These are phyloP conservation scores for Pristionchus mayeri DNA, from an alignment of 2,888 invertebrate species.

Conservation along the genomic window DNA sequence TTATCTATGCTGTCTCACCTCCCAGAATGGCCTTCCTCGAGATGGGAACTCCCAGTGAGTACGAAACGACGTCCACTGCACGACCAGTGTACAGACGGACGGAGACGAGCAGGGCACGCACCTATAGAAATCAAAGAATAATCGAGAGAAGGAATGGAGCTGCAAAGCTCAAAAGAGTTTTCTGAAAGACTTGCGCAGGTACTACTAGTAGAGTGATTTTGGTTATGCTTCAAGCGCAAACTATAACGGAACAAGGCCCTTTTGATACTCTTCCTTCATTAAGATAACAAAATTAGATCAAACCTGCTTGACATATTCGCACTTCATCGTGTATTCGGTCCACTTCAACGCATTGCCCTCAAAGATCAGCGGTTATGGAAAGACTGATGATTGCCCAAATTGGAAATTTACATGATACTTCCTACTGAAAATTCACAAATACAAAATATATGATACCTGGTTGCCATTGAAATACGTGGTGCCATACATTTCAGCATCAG, in stretches of 20 bases:
- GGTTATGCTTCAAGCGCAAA: background rate
- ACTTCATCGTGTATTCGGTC: slow-evolving; percentile 74
- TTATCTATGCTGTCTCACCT: too few relatives aligned
- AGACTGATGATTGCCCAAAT: background rate
- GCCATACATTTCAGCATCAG: slow-evolving; percentile 70
- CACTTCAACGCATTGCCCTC: slow-evolving; percentile 74
- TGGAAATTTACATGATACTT: too few relatives aligned
- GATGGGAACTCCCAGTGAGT: slow-evolving; percentile 74
- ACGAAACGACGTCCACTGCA: slow-evolving; percentile 73
- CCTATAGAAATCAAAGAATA: slow-evolving; percentile 53
- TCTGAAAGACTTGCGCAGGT: too few relatives aligned
- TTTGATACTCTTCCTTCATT: background rate
- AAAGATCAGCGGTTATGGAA: too few relatives aligned
- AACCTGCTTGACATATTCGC: slow-evolving; percentile 71
- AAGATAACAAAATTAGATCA: background rate
- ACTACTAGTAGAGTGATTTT: background rate
- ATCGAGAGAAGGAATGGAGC: background rate
- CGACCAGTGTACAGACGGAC: slow-evolving; percentile 75
- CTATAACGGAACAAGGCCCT: background rate
- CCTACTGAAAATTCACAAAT: too few relatives aligned
- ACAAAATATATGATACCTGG: slow-evolving; percentile 52
- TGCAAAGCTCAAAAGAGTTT: too few relatives aligned
- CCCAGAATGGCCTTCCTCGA: slow-evolving; percentile 74
- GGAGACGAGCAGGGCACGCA: slow-evolving; percentile 74
- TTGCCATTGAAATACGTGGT: slow-evolving; percentile 75